Percentiles rank a stretch among this genome's conserved stretches.
phyloP scores from a whole-genome alignment of 2,888 invertebrate species.

The Pimpla rufipes region DNA sequence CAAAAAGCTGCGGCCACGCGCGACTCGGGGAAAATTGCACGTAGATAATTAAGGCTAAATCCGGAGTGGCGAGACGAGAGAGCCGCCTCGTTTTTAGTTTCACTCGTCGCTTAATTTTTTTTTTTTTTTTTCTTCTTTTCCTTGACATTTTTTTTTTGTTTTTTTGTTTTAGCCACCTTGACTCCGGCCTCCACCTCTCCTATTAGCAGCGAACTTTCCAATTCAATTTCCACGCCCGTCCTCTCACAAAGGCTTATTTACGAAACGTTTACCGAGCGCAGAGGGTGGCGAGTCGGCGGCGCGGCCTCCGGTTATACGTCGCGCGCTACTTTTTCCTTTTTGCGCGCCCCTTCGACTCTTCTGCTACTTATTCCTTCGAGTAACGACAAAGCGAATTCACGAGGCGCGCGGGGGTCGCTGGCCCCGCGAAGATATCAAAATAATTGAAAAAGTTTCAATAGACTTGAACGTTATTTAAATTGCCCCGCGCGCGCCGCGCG shows the following conservation, averaged over 20 bases:
- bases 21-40: conserved; percentile 3
- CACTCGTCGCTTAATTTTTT: conserved; percentile 26
- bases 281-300: conserved; percentile 60
- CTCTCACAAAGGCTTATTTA: conserved; percentile 79
- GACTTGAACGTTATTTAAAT: conserved; percentile 74
- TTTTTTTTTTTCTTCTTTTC: conserved; percentile 1
- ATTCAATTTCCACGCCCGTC: conserved; percentile 79
- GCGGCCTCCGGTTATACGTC: conserved; percentile 27
- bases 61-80: neutral
- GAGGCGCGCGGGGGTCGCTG: conserved; percentile 12
- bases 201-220: conserved; percentile 75
- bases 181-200: conserved; percentile 47
- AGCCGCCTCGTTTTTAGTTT: conserved; percentile 40
- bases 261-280: conserved; percentile 75
- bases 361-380: conserved; percentile 28
- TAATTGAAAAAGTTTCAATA: conserved; percentile 82
- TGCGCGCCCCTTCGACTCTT: conserved; percentile 43
- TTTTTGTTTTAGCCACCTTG: conserved; percentile 31
- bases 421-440: conserved; percentile 76
- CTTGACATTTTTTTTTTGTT: neutral
- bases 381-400: conserved; percentile 41
- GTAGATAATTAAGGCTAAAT: conserved; percentile 32
- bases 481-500: conserved; percentile 16
- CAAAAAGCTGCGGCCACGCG: neutral
- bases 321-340: neutral